Conservation (phyloP, 1,140 invertebrate genomes). For the Harpegnathos saltator region DNA sequence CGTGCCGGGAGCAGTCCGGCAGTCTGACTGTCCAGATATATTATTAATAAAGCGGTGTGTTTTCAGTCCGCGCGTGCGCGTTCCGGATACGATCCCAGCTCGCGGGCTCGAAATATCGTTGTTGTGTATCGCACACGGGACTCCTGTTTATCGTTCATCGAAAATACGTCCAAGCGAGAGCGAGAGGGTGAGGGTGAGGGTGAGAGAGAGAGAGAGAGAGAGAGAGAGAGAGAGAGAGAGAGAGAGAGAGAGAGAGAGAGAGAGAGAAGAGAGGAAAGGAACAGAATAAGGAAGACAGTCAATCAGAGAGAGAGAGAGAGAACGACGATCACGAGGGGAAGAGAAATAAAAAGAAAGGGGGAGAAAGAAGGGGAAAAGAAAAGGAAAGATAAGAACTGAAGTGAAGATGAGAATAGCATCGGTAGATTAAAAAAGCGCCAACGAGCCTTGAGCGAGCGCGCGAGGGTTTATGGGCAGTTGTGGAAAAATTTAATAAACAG, state of each 20-base stretch:
- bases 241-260: too few relatives aligned
- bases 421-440: too few relatives aligned
- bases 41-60: conserved; percentile 59
- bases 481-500: conserved; percentile 63
- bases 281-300: too few relatives aligned
- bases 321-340: too few relatives aligned
- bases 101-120: not conserved
- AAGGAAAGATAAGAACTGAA: conserved; percentile 15
- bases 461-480: conserved; percentile 43
- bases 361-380: too few relatives aligned
- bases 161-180: not conserved
- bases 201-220: too few relatives aligned
- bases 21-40: conserved; percentile 4
- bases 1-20: conserved; percentile 4
- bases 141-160: conserved; percentile 32
- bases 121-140: conserved; percentile 10
- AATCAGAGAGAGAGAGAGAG: not conserved
- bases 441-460: conserved; percentile 31
- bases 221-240: too few relatives aligned
- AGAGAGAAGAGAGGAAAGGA: too few relatives aligned
- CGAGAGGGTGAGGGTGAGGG: not conserved
- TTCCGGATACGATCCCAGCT: conserved; percentile 28
- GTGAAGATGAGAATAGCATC: too few relatives aligned
- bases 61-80: conserved; percentile 45
- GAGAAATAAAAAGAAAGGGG: too few relatives aligned